Evolutionary conservation across 2,797 vertebrate genomes (phyloP), one percentile per base, ranked within the genome.

Genomic region (Selene dorsalis): DNA sequence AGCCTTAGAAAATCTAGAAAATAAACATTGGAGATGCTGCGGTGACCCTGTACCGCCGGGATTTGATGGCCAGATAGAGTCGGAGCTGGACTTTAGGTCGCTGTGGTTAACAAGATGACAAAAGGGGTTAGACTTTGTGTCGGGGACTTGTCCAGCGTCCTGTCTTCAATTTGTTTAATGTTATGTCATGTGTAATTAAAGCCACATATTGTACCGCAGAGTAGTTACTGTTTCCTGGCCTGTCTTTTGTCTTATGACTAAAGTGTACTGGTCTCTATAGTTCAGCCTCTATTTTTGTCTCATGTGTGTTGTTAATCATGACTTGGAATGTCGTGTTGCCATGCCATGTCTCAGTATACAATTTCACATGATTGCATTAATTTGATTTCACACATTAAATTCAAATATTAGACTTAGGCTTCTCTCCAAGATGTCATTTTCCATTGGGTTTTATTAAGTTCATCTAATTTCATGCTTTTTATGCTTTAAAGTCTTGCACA

Each of bases 161-260:
- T 53, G 58, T 62, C 50, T 65, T 79, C 28, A 58, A 52, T 43
- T 64, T 7, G 69, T 62, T 57, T 28, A 61, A 30, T 59, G n/a
- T 39, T 43, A 50, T 62, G 55, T 77, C 64, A 39, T 38, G 39
- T 28, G 26, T 73, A 78, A 71, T 84, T 56, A 69, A 71, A 79
- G 10, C 50, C 66, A 62, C 14, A 58, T 38, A 66, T 48, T 43
- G 24, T 30, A 69, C 18, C 39, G 45, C 32, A 43, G 58, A 50
- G 20, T 9, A 55, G 26, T 45, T 28, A 5, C 10, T 53, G 56
- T 71, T 72, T 74, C 61, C 65, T 63, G 72, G 24, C 24, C 47
- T 67, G 48, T 17, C 4, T 35, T 63, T 53, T n/a, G 11, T 38
- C 14, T 13, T 41, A 24, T 81, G 55, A 72, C 12, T 35, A 12